Percentiles rank a stretch among this genome's conserved stretches.
These are phyloP conservation scores for Crioceris asparagi DNA, from an alignment of 2,888 invertebrate species.

Conservation along the genomic window DNA sequence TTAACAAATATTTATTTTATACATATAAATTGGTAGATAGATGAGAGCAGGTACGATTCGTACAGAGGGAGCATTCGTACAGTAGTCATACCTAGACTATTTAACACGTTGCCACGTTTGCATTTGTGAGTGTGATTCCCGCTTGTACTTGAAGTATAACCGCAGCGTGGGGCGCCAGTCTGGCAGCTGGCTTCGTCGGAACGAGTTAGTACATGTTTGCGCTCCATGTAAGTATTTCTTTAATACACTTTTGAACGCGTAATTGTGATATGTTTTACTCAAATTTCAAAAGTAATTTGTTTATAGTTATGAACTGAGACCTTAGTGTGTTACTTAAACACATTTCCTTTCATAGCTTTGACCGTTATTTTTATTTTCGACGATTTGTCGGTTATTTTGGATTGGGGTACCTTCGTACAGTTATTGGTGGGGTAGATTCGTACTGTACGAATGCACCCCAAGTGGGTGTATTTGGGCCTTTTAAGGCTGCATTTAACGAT, in stretches of 20 bases:
- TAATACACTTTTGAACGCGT: not conserved
- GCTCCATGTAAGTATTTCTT: constrained; percentile 1
- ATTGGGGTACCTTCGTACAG: constrained; percentile 8
- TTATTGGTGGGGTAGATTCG: constrained; percentile 7
- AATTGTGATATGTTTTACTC: not conserved
- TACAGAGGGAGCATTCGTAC: constrained; percentile 8
- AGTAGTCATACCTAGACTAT: constrained; percentile 1
- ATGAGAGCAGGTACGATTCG: constrained; percentile 5
- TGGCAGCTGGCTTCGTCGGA: not conserved
- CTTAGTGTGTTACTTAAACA: not conserved
- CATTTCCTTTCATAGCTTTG: not conserved
- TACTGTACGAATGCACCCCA: constrained; percentile 10
- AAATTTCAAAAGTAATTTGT: not conserved
- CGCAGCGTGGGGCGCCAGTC: not conserved
- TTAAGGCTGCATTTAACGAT: too few relatives aligned
- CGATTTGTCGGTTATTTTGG: not conserved
- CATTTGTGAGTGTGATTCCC: not conserved
- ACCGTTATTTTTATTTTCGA: not conserved
- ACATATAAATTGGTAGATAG: too few relatives aligned
- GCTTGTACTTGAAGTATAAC: not conserved
- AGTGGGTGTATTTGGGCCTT: not conserved
- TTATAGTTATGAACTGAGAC: not conserved
- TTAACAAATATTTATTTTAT: too few relatives aligned
- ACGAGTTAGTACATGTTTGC: not conserved
- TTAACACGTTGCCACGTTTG: constrained; percentile 1